phyloP scores from a whole-genome alignment of 2,888 invertebrate genomes.

The Allacma fusca region DNA sequence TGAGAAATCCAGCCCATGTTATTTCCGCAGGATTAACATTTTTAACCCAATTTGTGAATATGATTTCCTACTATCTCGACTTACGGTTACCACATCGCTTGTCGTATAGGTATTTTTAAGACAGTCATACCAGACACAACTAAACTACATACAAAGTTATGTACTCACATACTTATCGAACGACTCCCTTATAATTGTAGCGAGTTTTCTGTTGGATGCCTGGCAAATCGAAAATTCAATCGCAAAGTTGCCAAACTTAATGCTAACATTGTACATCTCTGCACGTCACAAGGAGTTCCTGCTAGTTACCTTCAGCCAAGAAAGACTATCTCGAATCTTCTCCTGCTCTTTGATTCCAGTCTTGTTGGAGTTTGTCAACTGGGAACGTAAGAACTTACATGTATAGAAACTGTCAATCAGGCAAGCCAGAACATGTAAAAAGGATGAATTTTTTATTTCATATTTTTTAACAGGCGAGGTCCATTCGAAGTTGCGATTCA shows the following conservation, averaged over 20 bases:
- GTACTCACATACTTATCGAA: too few species aligned
- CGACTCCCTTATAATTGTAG: conserved; percentile 65
- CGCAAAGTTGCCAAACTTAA: conserved; percentile 80
- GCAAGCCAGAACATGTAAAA: too few species aligned
- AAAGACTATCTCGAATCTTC: conserved; percentile 77
- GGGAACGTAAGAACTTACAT: conserved; percentile 71
- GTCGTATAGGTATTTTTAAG: conserved; percentile 69
- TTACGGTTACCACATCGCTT: conserved; percentile 80
- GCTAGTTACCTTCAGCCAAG: conserved; percentile 72
- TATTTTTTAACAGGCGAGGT: conserved; percentile 72
- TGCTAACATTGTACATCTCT: conserved; percentile 80
- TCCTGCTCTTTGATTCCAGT: conserved; percentile 74
- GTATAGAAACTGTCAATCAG: neutral
- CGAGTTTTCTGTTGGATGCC: conserved; percentile 79
- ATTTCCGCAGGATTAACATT: conserved; percentile 84
- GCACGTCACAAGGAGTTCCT: conserved; percentile 78
- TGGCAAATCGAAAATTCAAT: conserved; percentile 76
- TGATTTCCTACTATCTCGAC: conserved; percentile 84
- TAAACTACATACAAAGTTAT: neutral
- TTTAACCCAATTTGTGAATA: conserved; percentile 82
- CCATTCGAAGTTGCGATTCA: conserved; percentile 71
- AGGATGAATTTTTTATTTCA: too few species aligned
- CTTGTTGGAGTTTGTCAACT: conserved; percentile 69
- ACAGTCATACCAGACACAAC: neutral
- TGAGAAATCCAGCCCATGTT: conserved; percentile 73